These are phyloP conservation scores for Stramonita haemastoma DNA, from an alignment of 2,888 invertebrate genomes.

Conservation along the genomic window DNA sequence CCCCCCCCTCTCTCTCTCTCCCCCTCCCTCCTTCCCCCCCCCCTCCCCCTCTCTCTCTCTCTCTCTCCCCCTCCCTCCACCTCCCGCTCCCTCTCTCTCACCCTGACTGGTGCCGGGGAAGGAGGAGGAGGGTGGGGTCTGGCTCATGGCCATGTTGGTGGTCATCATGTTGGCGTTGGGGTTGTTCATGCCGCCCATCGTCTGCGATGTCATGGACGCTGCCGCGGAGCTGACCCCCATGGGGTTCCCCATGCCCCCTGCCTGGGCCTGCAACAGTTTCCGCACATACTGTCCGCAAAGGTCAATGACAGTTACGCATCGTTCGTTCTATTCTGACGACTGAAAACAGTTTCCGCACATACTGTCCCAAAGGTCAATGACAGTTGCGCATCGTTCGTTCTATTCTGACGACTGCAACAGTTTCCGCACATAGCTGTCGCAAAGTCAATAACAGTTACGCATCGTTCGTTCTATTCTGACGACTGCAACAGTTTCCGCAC, in stretches of 20 bases:
- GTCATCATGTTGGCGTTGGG: slow-evolving; percentile 32
- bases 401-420: too few species aligned
- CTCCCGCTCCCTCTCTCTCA: not conserved
- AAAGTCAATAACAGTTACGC: too few species aligned
- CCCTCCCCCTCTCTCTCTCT: not conserved
- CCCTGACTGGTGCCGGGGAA: slow-evolving; percentile 21
- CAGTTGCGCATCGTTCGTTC: too few species aligned
- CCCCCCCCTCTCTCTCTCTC: not conserved
- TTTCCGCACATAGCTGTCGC: too few species aligned
- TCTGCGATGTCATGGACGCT: slow-evolving; percentile 31
- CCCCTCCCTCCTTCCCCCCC: not conserved
- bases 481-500: not conserved
- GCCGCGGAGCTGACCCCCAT: slow-evolving; percentile 19
- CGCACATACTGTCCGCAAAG: too few species aligned
- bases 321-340: too few species aligned
- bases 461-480: too few species aligned
- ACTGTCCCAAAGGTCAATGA: too few species aligned
- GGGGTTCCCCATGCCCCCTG: slow-evolving; percentile 30
- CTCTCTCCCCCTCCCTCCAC: not conserved
- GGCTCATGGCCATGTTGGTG: slow-evolving; percentile 19
- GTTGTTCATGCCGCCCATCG: slow-evolving; percentile 37
- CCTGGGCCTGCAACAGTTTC: not conserved
- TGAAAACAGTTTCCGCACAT: too few species aligned
- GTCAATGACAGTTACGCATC: too few species aligned
- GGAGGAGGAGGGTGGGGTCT: slow-evolving; percentile 43